phyloP scores from a whole-genome alignment of 2,797 vertebrate genomes.

The Sardinella longiceps region DNA sequence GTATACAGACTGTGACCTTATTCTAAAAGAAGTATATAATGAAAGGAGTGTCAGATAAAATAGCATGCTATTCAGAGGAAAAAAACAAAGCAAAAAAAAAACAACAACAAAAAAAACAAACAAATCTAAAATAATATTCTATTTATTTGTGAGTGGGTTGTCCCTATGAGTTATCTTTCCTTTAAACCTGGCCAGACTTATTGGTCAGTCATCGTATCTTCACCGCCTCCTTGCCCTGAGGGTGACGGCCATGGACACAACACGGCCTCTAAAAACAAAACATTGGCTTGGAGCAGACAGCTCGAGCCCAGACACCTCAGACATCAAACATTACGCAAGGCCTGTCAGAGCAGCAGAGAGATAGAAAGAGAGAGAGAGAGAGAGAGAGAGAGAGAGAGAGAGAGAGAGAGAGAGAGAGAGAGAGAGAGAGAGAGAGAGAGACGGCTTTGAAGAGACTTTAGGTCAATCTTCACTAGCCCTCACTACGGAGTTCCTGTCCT shows the following conservation, averaged over 20 bases:
- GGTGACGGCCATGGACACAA: not conserved
- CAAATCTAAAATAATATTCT: no score
- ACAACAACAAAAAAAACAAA: no score
- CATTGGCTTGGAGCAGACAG: not conserved
- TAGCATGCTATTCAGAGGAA: no score
- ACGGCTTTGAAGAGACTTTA: slow-evolving; percentile 48
- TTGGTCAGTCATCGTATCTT: not conserved
- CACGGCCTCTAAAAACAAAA: not conserved
- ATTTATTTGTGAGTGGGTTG: no score
- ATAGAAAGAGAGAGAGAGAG: slow-evolving; percentile 40
- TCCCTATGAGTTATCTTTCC: not conserved
- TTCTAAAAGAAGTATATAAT: no score
- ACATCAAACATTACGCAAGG: slow-evolving; percentile 44
- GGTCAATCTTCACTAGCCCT: slow-evolving; percentile 38
- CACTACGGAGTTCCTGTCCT: slow-evolving; percentile 46
- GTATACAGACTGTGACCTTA: no score
- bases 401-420: slow-evolving; percentile 39
- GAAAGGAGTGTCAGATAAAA: not conserved
- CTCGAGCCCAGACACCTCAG: not conserved
- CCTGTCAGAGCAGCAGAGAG: slow-evolving; percentile 35
- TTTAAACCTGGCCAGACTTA: not conserved
- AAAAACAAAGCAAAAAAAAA: no score
- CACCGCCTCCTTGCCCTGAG: not conserved
- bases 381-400: slow-evolving; percentile 39
- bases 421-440: slow-evolving; percentile 35